Conservation (phyloP, 2,113 vertebrate genomes). For the Ia io region DNA sequence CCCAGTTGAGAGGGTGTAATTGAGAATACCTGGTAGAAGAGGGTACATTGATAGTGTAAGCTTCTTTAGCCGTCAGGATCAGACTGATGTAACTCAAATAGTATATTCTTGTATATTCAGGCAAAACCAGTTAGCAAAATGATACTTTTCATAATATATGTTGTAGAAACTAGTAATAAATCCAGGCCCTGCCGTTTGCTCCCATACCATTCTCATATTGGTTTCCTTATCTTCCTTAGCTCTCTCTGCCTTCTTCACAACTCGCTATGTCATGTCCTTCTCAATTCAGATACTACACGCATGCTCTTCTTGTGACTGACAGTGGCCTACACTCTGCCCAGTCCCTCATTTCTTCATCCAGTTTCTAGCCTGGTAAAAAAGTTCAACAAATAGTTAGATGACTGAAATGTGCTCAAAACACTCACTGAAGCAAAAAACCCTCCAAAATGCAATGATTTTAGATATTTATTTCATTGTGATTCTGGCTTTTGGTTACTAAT, state of each 20-base stretch:
- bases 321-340: not conserved
- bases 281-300: not conserved
- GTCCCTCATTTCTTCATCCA: not conserved
- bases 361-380: not conserved
- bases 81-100: not conserved
- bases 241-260: not conserved
- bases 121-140: not conserved
- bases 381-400: not conserved
- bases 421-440: not conserved
- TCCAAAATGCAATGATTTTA: not conserved
- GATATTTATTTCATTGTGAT: not conserved
- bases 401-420: not conserved
- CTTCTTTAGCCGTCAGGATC: not conserved
- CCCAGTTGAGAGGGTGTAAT: not conserved
- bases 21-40: not conserved
- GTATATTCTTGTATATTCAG: not conserved
- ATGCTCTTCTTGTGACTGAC: not conserved
- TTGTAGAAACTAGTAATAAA: not conserved
- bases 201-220: not conserved
- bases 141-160: not conserved
- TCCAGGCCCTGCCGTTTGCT: no score
- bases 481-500: not conserved
- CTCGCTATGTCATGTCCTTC: rapidly evolving
- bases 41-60: rapidly evolving
- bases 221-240: not conserved